Evolutionary conservation across 2,113 vertebrate genomes (phyloP), one percentile per base, ranked within the genome.

Genomic region (Athene cunicularia): DNA sequence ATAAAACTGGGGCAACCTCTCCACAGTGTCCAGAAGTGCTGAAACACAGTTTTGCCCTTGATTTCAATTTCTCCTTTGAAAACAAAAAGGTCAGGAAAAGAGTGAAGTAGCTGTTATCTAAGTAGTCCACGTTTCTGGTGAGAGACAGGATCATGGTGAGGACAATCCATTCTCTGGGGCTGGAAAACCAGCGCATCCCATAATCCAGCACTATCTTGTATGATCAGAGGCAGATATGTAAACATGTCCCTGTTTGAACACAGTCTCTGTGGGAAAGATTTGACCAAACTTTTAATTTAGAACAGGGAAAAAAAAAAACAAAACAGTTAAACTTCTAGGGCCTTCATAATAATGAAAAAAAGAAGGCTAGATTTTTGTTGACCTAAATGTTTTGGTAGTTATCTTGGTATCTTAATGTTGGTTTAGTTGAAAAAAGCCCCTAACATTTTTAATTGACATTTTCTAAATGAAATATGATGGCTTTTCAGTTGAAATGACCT

Each of bases 181-280:
- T 86, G 75, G 43, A 86, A 80, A 92, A 19, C 13, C 53, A 56
- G 56, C 2, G 1, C 23, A 68, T 66, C 86, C 35, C 43, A 11
- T 95, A 95, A 94, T 93, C 93, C 87, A 76, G 50, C 39, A 37
- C 12, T 94, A 88, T 95, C 96, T 88, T 96, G 76, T 93, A n/a
- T 93, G 86, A 95, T 95, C 86, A 95, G 96, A 86, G 56, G 53
- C 53, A 89, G 80, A 84, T 79, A 75, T 10, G 83, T 86, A 92
- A 95, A 93, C 70, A 85, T 12, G 28, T 79, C 33, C 27, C 52
- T 11, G 0, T 93, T 93, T 91, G 60, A 93, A 80, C 81, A 92
- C 4, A 64, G n/a, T 70, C 73, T 90, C 64, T 45, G 10, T 0
- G 4, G 88, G 72, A 93, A 79, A 56, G 43, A 64, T 80, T 80